A percentile compares a stretch with the other conserved stretches of the same genome.
Conservation (phyloP, 1,140 invertebrate genomes). For the Magallana ariakensis region DNA sequence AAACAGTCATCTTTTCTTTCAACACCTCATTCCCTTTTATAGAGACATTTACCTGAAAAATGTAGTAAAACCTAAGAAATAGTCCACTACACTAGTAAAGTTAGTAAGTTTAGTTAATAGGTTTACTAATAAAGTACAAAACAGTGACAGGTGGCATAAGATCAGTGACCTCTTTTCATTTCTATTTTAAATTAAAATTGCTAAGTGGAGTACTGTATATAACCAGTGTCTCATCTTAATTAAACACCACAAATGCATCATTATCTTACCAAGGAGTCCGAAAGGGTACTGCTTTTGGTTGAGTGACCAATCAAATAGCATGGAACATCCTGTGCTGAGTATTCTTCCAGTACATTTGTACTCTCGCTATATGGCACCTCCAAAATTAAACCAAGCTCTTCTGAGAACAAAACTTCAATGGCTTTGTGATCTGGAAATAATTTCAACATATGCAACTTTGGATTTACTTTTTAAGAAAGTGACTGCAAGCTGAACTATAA, state of each 20-base stretch:
- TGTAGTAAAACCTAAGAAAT: background rate
- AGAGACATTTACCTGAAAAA: constrained; percentile 82
- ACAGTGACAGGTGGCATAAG: no score
- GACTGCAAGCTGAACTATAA: no score
- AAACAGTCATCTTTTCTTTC: constrained; percentile 83
- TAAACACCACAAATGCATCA: background rate
- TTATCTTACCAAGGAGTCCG: background rate
- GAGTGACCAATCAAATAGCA: constrained; percentile 86
- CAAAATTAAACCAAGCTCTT: constrained; percentile 95
- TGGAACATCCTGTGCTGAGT: constrained; percentile 83
- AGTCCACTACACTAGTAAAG: no score
- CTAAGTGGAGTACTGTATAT: no score
- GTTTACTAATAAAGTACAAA: no score
- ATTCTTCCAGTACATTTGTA: constrained; percentile 83
- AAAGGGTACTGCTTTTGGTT: background rate
- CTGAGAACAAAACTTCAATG: constrained; percentile 89
- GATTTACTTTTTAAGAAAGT: no score
- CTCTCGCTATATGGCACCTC: constrained; percentile 86
- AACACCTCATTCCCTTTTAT: constrained; percentile 84
- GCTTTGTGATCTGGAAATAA: constrained; percentile 66
- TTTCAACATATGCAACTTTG: no score
- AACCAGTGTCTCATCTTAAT: background rate
- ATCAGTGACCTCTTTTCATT: no score
- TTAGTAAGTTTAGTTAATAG: no score
- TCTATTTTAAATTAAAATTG: no score